phyloP scores from a whole-genome alignment of 2,797 vertebrate genomes.

The Triplophysa bombifrons region DNA sequence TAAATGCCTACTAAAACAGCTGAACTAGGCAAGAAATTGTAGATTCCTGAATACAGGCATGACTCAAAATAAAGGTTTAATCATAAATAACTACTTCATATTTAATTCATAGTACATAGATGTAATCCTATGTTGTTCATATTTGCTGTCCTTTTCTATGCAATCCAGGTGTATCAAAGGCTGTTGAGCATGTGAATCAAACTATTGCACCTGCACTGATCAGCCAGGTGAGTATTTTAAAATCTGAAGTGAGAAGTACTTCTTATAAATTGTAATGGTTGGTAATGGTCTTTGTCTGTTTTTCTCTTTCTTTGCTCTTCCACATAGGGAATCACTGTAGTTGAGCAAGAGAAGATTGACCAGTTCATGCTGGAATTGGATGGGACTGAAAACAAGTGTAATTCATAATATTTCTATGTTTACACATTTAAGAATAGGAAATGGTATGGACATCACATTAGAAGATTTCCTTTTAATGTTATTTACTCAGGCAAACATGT shows the following conservation, averaged over 20 bases:
- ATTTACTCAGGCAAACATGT: background rate
- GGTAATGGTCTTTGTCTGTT: slow-evolving; percentile 12
- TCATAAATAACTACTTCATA: background rate
- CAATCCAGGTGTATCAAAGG: slow-evolving; percentile 91
- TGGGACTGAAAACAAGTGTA: slow-evolving; percentile 95
- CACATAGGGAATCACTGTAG: slow-evolving; percentile 82
- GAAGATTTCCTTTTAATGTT: background rate
- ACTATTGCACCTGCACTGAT: slow-evolving; percentile 89
- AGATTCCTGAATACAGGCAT: background rate
- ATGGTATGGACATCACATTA: background rate
- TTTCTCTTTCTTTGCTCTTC: background rate
- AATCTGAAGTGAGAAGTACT: background rate
- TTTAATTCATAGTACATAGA: background rate
- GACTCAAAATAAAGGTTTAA: background rate
- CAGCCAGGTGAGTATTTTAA: slow-evolving; percentile 82
- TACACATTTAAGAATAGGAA: slow-evolving; percentile 1
- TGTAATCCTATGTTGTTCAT: background rate
- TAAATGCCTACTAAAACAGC: background rate
- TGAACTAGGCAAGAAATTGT: background rate
- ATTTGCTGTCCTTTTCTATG: slow-evolving; percentile 68
- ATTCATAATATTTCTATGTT: slow-evolving; percentile 57
- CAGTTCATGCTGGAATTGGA: slow-evolving; percentile 94
- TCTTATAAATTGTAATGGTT: background rate
- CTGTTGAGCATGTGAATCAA: slow-evolving; percentile 94
- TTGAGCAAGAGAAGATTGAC: slow-evolving; percentile 94